Conservation (phyloP, 2,113 vertebrate species). For the Rhipidura dahli region DNA sequence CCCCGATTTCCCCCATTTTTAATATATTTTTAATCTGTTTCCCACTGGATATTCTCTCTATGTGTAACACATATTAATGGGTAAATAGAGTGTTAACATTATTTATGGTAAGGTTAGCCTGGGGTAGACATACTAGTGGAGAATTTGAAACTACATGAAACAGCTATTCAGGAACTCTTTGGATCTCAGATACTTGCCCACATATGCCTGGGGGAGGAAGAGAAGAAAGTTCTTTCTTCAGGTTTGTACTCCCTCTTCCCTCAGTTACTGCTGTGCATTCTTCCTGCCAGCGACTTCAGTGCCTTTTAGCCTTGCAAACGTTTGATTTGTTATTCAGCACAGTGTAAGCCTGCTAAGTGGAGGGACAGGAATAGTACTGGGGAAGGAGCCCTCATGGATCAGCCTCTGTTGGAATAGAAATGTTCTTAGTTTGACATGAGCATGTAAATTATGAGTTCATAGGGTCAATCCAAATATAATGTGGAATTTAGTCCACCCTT, state of each 20-base stretch:
- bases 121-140: background rate
- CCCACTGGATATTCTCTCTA: background rate
- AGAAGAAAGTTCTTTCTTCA: background rate
- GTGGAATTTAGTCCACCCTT: constrained; percentile 20
- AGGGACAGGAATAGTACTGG: background rate
- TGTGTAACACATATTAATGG: background rate
- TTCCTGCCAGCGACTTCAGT: background rate
- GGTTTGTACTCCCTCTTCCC: background rate
- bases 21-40: background rate
- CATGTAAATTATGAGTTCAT: constrained; percentile 28
- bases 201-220: background rate
- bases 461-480: constrained; percentile 43
- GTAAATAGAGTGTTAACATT: background rate
- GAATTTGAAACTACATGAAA: background rate
- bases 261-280: background rate
- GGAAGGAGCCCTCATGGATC: background rate
- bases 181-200: background rate
- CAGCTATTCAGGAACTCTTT: background rate
- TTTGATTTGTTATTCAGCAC: background rate
- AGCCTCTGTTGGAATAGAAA: background rate
- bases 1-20: background rate
- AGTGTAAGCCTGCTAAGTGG: background rate
- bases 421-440: constrained; percentile 6
- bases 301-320: background rate
- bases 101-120: background rate